Conservation (phyloP, 2,888 invertebrate species). For the Epicampocera succincta region DNA sequence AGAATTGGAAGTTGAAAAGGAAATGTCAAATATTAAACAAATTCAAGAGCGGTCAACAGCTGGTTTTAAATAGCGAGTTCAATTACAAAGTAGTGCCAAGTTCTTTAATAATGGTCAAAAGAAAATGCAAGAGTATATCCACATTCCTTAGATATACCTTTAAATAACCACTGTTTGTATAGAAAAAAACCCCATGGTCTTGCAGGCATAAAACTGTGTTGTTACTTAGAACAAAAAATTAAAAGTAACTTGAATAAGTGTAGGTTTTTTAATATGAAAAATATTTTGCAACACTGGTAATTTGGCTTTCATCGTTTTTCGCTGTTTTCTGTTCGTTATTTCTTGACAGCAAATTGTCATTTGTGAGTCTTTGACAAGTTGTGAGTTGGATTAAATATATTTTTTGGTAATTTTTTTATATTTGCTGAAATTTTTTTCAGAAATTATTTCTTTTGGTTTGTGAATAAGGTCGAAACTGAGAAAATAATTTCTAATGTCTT, state of each 20-base stretch:
- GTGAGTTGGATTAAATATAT: constrained; percentile 18
- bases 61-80: constrained; percentile 5
- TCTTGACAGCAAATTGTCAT: constrained; percentile 63
- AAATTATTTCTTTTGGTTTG: no score
- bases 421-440: no score
- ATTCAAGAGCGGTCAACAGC: background rate
- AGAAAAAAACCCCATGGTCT: no score
- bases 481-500: no score
- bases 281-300: constrained; percentile 3
- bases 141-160: no score
- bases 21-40: constrained; percentile 21
- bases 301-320: constrained; percentile 20
- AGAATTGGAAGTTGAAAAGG: background rate
- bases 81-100: background rate
- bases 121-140: no score
- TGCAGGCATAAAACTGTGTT: no score
- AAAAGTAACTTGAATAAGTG: no score
- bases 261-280: no score
- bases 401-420: constrained; percentile 43
- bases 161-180: no score
- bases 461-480: no score
- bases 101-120: background rate
- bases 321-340: constrained; percentile 24
- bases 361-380: constrained; percentile 50
- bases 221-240: no score